Conservation (phyloP, 53 echinoderm and acorn worm species). For the Stichopus horrens region DNA sequence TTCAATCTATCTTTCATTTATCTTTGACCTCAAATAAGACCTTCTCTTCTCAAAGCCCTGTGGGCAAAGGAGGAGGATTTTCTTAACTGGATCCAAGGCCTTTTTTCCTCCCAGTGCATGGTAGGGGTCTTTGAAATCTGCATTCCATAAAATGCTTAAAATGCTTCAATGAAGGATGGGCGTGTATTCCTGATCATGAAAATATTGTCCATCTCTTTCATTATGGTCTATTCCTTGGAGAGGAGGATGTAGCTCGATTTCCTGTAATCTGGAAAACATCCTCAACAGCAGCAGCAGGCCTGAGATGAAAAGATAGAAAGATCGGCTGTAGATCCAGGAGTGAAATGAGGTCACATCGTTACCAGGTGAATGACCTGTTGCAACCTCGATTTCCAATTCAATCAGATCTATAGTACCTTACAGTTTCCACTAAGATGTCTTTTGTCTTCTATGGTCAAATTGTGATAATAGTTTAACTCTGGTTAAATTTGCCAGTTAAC, state of each 20-base stretch:
- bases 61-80: not conserved
- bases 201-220: not conserved
- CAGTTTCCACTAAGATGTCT: too few species aligned
- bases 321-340: not conserved
- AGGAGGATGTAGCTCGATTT: not conserved
- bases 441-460: too few species aligned
- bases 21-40: not conserved
- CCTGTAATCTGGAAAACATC: not conserved
- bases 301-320: not conserved
- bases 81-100: not conserved
- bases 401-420: not conserved
- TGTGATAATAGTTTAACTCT: too few species aligned
- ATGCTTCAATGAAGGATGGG: not conserved
- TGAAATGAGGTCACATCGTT: not conserved
- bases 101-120: not conserved
- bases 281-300: not conserved
- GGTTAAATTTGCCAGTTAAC: too few species aligned
- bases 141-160: not conserved
- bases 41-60: not conserved
- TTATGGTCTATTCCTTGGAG: not conserved
- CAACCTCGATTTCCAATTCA: not conserved
- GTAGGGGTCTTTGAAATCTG: not conserved
- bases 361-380: slow-evolving; percentile 3
- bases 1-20: not conserved
- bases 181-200: not conserved